phyloP scores from a whole-genome alignment of 2,888 invertebrate species.

The Lasiommata megera region DNA sequence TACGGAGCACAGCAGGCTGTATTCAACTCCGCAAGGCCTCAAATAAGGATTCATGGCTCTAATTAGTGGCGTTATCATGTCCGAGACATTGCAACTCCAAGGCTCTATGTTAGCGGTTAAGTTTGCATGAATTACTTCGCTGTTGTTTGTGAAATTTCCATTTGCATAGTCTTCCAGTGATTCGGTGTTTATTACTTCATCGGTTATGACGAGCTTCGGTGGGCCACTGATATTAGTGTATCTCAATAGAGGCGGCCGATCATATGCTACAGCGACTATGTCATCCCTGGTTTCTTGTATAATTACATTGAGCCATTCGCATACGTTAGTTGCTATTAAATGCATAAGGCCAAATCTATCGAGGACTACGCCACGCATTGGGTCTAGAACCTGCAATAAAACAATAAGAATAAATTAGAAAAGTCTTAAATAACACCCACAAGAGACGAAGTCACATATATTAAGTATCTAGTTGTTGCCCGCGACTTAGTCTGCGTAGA shows the following conservation, averaged over 20 bases:
- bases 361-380: conserved; percentile 71
- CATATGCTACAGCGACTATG: conserved; percentile 80
- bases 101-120: conserved; percentile 42
- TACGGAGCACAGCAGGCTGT: conserved; percentile 90
- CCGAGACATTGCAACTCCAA: conserved; percentile 69
- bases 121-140: conserved; percentile 33
- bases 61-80: conserved; percentile 83
- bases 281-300: conserved; percentile 94
- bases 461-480: too few species aligned
- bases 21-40: conserved; percentile 91
- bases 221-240: conserved; percentile 62
- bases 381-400: conserved; percentile 61
- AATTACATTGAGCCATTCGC: conserved; percentile 94
- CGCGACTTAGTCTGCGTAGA: too few species aligned
- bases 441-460: too few species aligned
- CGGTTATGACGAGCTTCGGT: conserved; percentile 44
- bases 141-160: conserved; percentile 17
- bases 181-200: conserved; percentile 49
- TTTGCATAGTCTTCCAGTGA: conserved; percentile 36
- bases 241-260: conserved; percentile 52
- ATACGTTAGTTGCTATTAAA: conserved; percentile 94
- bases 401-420: neutral
- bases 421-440: too few species aligned
- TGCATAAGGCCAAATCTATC: conserved; percentile 96
- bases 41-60: conserved; percentile 87